Conservation (phyloP, 2,888 invertebrate species). For the Ectemnius lituratus region DNA sequence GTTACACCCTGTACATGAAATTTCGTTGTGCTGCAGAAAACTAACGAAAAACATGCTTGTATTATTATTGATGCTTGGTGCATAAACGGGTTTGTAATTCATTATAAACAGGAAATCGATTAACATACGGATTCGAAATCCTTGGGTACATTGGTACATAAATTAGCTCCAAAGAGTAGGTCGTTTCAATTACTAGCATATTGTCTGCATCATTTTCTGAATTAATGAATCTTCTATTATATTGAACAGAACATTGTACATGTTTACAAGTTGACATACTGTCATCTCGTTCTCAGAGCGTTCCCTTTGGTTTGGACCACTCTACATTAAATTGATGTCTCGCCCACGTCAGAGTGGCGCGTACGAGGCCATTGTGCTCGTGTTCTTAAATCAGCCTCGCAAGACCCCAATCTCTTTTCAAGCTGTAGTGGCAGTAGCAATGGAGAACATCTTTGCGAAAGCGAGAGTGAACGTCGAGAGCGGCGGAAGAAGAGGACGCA, state of each 20-base stretch:
- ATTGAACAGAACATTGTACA: constrained; percentile 18
- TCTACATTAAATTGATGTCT: constrained; percentile 41
- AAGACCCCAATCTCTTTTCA: constrained; percentile 24
- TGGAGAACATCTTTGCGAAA: constrained; percentile 24
- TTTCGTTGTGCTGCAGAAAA: no score
- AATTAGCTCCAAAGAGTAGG: no score
- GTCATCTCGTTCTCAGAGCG: constrained; percentile 15
- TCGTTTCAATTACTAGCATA: no score
- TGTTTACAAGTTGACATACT: constrained; percentile 28
- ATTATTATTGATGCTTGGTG: no score
- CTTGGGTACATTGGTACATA: no score
- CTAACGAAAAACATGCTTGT: no score
- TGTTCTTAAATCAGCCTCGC: constrained; percentile 50
- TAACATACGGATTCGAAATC: no score
- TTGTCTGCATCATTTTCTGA: no score
- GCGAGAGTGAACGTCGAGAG: not conserved
- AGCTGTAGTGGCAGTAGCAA: not conserved
- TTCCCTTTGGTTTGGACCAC: constrained; percentile 23
- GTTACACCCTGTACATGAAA: no score
- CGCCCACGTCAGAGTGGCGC: constrained; percentile 39
- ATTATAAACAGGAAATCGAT: no score
- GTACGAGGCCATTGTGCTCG: constrained; percentile 38
- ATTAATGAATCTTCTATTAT: no score
- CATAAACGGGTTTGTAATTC: no score
- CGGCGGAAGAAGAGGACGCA: constrained; percentile 4